Evolutionary conservation across 2,113 vertebrate species (phyloP), one percentile per base, ranked within the genome.

Genomic region (Ifrita kowaldi): DNA sequence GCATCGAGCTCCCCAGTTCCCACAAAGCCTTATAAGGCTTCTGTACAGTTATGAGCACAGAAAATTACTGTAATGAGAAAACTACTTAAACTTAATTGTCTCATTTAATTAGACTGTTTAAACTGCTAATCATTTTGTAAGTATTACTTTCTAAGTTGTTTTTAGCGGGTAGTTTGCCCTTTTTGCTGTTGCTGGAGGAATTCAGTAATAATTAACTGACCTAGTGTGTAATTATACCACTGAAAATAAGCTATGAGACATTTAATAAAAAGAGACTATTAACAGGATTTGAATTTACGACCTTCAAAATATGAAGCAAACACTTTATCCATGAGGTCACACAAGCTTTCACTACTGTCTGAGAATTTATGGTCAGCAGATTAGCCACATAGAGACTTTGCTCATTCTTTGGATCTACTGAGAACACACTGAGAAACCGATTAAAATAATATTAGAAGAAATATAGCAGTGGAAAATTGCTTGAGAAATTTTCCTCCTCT

Each of bases 141-240:
- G 78, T 46, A 93, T 94, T 94, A 70, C 62, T 78, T 92, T 84
- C 76, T n/a, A 73, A 81, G 76, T 71, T 93, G 83, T 46, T 95
- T 95, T 96, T 94, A 87, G 80, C 8, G 18, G 23, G 39, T 90
- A 81, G 90, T 87, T 89, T 90, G 73, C 86, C 92, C 69, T 94
- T 95, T 95, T 79, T 87, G 85, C 76, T 93, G 76, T 84, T 96
- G 88, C 86, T 95, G 69, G 64, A 95, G 83, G 80, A 96, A 95
- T 93, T 90, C 62, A 60, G 57, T 50, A 93, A 94, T 93, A 97
- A 97, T 95, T 95, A 96, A 94, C 93, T 82, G 88, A 87, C 90
- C 86, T 24, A 87, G 35, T 49, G 28, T 89, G 86, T 89, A 95
- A 96, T 96, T 96, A 94, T 32, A 44, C 41, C 68, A 24, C 62